A percentile compares a stretch with the other conserved stretches of the same genome.
Conservation (phyloP, 2,888 invertebrate species). For the Sicus ferrugineus region DNA sequence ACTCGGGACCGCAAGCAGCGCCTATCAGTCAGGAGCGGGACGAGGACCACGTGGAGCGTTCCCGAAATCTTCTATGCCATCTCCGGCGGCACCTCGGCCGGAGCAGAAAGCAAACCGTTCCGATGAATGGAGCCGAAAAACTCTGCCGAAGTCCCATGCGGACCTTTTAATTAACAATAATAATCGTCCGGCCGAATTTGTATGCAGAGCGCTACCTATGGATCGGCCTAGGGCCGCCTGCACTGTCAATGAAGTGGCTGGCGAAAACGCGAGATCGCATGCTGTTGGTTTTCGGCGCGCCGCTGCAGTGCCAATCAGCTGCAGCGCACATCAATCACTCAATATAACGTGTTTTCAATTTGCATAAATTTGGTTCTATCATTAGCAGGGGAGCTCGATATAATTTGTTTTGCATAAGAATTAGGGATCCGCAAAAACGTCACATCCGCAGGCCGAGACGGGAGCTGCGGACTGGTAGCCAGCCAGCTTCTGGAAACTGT, state of each 20-base stretch:
- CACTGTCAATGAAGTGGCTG: conserved; percentile 2
- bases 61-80: background rate
- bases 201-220: background rate
- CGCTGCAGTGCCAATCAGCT: background rate
- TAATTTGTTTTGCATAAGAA: conserved; percentile 20
- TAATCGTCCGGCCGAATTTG: background rate
- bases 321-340: background rate
- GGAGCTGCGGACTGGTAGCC: background rate
- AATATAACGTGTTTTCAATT: conserved; percentile 20
- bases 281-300: conserved; percentile 3
- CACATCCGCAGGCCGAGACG: background rate
- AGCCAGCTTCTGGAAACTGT: background rate
- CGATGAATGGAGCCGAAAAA: background rate
- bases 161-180: conserved; percentile 10
- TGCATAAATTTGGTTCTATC: conserved; percentile 25
- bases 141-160: background rate
- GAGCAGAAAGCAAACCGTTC: background rate
- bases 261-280: background rate
- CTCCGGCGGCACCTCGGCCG: background rate
- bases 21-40: conserved; percentile 3
- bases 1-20: background rate
- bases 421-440: conserved; percentile 5
- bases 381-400: conserved; percentile 1
- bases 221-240: background rate
- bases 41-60: background rate